Evolutionary conservation across 2,113 vertebrate species (phyloP).

Genomic region (Paracanthobrama guichenoti): DNA sequence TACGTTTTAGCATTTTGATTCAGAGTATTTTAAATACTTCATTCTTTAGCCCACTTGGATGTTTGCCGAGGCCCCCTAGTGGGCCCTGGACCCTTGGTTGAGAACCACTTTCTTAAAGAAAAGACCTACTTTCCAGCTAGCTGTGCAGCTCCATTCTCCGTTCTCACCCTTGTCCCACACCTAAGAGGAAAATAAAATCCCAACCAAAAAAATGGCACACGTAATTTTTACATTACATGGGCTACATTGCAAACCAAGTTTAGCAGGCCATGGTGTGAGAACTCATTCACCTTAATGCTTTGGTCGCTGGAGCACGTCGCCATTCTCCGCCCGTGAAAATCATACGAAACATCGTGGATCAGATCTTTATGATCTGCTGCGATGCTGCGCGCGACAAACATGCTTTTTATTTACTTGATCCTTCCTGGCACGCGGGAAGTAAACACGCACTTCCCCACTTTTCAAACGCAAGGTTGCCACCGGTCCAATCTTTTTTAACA

Average conservation of each 20-base stretch:
- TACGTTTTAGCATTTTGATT: neutral
- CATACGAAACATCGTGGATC: constrained; percentile 96
- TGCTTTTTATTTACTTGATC: constrained; percentile 53
- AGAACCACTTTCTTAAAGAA: neutral
- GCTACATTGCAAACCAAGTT: neutral
- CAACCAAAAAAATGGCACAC: neutral
- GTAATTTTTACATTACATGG: neutral
- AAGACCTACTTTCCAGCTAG: constrained; percentile 93
- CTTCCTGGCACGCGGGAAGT: constrained; percentile 6
- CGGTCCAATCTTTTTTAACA: neutral
- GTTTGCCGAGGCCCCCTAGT: neutral
- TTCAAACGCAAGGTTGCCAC: neutral
- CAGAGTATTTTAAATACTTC: neutral
- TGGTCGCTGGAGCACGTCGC: constrained; percentile 98
- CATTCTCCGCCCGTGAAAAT: constrained; percentile 96
- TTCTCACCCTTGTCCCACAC: constrained; percentile 98
- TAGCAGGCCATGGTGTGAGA: neutral
- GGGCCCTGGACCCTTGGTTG: neutral
- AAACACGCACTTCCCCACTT: neutral
- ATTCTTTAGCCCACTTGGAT: neutral
- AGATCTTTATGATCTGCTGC: constrained; percentile 95
- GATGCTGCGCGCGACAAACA: constrained; percentile 93
- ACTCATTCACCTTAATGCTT: constrained; percentile 86
- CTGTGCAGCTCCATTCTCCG: constrained; percentile 97
- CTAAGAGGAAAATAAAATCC: constrained; percentile 61